Evolutionary conservation across 2,113 vertebrate species (phyloP).

Genomic region (Illadopsis cleaveri): DNA sequence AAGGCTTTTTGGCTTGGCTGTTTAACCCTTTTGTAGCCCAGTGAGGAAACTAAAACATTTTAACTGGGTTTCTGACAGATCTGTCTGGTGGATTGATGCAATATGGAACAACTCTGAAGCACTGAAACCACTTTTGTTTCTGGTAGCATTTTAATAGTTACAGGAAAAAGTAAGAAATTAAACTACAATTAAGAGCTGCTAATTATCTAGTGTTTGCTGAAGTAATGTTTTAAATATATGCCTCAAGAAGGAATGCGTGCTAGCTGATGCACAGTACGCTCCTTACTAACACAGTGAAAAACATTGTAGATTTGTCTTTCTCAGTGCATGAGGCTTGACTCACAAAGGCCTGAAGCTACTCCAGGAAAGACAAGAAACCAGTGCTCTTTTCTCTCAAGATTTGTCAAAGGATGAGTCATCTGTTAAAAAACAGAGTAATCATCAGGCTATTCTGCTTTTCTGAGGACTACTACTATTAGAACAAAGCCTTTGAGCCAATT

Average conservation of each 20-base stretch:
- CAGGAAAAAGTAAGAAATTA: background rate
- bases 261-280: background rate
- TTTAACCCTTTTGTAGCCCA: background rate
- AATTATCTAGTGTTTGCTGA: conserved; percentile 10
- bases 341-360: conserved; percentile 42
- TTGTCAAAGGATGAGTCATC: conserved; percentile 54
- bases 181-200: background rate
- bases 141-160: background rate
- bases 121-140: background rate
- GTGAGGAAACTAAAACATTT: background rate
- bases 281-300: background rate
- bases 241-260: conserved; percentile 4
- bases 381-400: conserved; percentile 38
- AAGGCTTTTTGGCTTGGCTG: background rate
- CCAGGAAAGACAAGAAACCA: conserved; percentile 40
- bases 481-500: background rate
- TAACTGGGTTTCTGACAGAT: background rate
- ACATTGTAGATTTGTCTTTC: background rate
- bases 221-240: conserved; percentile 21
- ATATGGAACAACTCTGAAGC: background rate
- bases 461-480: conserved; percentile 50
- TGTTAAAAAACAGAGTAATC: conserved; percentile 55
- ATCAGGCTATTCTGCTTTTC: conserved; percentile 46
- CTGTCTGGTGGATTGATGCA: background rate
- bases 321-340: background rate